These are phyloP conservation scores for Tangara arthus DNA, from an alignment of 2,797 vertebrate species.

Conservation along the genomic window DNA sequence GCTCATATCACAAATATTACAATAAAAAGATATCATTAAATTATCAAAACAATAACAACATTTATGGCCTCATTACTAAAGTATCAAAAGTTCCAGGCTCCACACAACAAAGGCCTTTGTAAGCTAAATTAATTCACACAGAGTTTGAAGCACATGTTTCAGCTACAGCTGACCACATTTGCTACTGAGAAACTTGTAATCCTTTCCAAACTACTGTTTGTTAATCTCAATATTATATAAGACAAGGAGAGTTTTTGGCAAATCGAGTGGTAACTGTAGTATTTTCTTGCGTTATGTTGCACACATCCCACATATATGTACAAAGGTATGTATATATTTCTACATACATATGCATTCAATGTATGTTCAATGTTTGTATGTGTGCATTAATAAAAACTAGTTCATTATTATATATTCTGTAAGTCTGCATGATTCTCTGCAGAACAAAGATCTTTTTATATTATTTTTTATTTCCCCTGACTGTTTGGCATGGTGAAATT, in stretches of 20 bases:
- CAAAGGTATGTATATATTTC: not conserved
- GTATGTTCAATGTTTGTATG: not conserved
- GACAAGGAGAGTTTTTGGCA: not conserved
- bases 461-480: not conserved
- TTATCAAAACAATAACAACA: not conserved
- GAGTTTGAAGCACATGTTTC: not conserved
- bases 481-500: not conserved
- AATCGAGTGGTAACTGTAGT: not conserved
- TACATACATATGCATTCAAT: not conserved
- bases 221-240: not conserved
- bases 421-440: not conserved
- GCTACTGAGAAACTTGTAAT: not conserved
- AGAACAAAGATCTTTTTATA: not conserved
- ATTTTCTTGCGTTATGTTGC: not conserved
- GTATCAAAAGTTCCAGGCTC: not conserved
- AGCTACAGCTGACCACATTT: not conserved
- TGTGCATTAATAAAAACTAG: not conserved
- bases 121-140: not conserved
- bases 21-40: not conserved
- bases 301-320: not conserved
- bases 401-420: not conserved
- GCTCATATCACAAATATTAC: not conserved
- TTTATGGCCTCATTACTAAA: not conserved
- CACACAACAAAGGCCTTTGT: not conserved
- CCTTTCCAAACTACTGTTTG: not conserved